Evolutionary conservation across 2,797 vertebrate species (phyloP).

Genomic region (Rhabdomys pumilio): DNA sequence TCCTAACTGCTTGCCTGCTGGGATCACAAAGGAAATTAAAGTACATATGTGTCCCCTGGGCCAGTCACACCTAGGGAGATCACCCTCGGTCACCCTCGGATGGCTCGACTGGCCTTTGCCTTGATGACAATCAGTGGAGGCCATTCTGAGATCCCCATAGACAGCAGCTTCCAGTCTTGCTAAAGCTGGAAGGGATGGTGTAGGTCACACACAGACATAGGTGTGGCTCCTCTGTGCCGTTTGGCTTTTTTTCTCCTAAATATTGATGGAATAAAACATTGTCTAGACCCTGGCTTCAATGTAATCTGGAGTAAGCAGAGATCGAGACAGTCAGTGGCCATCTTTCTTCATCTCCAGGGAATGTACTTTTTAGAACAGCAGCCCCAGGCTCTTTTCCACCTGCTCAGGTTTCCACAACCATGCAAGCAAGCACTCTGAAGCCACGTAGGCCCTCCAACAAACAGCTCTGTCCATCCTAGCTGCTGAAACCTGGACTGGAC

Average conservation of each 20-base stretch:
- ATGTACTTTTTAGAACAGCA: not conserved
- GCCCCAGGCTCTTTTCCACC: not conserved
- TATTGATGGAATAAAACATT: not conserved
- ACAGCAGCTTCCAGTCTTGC: not conserved
- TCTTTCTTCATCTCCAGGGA: not conserved
- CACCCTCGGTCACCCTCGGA: too few species aligned
- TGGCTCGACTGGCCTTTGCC: not conserved
- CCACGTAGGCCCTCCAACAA: not conserved
- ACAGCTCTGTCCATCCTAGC: not conserved
- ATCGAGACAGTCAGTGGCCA: too few species aligned
- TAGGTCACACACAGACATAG: not conserved
- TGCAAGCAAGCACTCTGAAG: not conserved
- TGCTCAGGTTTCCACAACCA: not conserved
- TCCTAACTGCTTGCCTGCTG: not conserved
- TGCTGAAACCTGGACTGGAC: not conserved
- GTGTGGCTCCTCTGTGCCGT: not conserved
- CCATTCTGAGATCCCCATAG: not conserved
- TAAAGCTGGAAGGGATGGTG: not conserved
- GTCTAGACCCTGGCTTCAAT: not conserved
- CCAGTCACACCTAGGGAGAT: not conserved
- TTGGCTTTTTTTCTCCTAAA: conserved; percentile 10
- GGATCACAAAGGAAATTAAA: not conserved
- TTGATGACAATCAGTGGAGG: not conserved
- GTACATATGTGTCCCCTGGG: not conserved
- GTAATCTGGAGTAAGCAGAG: not conserved